Percentiles rank a stretch among this genome's conserved stretches.
Evolutionary conservation across 37 sponge, comb jelly and placozoan genomes (phyloP).

Genomic region (Axinella damicornis): DNA sequence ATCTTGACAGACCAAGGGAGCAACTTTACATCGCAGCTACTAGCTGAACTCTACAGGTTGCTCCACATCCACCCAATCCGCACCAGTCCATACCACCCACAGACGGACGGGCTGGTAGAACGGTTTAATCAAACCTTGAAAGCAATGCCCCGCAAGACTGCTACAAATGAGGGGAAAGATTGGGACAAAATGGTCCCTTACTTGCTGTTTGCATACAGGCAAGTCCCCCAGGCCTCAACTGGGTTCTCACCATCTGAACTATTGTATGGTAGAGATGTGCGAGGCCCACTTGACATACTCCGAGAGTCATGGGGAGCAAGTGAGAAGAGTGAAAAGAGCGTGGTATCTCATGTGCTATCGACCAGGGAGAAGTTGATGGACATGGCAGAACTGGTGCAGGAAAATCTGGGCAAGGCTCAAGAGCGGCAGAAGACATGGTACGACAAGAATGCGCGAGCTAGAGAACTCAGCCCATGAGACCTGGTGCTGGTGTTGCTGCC

Average conservation of each 20-base stretch:
- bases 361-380: conserved; percentile 12
- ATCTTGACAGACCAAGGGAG: conserved; percentile 66
- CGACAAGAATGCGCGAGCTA: neutral
- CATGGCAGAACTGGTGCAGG: conserved; percentile 7
- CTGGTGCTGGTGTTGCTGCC: neutral
- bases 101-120: conserved; percentile 22
- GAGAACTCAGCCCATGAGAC: neutral
- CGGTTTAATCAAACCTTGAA: no score
- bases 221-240: conserved; percentile 34
- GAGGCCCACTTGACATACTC: conserved; percentile 25
- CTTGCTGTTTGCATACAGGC: conserved; percentile 42
- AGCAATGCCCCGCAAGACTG: conserved; percentile 22
- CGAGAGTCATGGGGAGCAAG: conserved; percentile 38
- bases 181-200: conserved; percentile 38
- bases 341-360: conserved; percentile 18
- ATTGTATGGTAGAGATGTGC: conserved; percentile 32
- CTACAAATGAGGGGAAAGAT: neutral
- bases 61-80: conserved; percentile 8
- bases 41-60: conserved; percentile 22
- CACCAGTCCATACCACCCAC: conserved; percentile 38
- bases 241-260: conserved; percentile 42
- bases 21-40: conserved; percentile 39
- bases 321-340: conserved; percentile 1
- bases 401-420: neutral
- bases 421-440: conserved; percentile 2